phyloP scores from a whole-genome alignment of 2,888 invertebrate species.

The Argynnis bischoffii region DNA sequence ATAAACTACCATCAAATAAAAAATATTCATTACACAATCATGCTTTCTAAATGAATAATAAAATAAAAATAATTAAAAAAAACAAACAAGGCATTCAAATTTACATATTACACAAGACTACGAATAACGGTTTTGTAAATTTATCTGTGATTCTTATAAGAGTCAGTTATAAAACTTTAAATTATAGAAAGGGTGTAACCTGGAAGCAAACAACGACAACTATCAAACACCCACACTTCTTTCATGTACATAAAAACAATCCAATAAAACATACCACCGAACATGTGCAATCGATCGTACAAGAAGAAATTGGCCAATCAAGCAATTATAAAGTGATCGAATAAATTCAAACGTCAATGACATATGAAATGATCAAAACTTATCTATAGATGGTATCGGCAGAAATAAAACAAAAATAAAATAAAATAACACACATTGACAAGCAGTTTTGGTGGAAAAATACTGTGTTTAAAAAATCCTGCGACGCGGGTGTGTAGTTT shows the following conservation, averaged over 20 bases:
- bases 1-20: constrained; percentile 18
- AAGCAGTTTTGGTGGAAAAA: constrained; percentile 77
- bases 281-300: constrained; percentile 65
- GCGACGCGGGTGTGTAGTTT: constrained; percentile 78
- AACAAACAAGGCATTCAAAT: constrained; percentile 67
- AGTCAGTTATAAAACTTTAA: constrained; percentile 46
- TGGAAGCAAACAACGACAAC: constrained; percentile 80
- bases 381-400: constrained; percentile 45
- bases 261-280: constrained; percentile 73
- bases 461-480: constrained; percentile 73
- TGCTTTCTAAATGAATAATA: constrained; percentile 58
- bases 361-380: constrained; percentile 58
- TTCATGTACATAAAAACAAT: constrained; percentile 63
- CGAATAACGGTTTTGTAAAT: constrained; percentile 68
- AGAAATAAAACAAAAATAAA: constrained; percentile 53
- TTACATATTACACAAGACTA: constrained; percentile 52
- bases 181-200: constrained; percentile 76
- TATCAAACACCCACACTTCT: constrained; percentile 74
- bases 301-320: constrained; percentile 62
- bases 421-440: constrained; percentile 75
- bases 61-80: constrained; percentile 40
- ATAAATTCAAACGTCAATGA: constrained; percentile 59
- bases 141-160: constrained; percentile 73
- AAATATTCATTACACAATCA: constrained; percentile 59
- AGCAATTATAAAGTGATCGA: constrained; percentile 63